Conservation (phyloP, 2,888 invertebrate genomes). For the Morpho helenor region DNA sequence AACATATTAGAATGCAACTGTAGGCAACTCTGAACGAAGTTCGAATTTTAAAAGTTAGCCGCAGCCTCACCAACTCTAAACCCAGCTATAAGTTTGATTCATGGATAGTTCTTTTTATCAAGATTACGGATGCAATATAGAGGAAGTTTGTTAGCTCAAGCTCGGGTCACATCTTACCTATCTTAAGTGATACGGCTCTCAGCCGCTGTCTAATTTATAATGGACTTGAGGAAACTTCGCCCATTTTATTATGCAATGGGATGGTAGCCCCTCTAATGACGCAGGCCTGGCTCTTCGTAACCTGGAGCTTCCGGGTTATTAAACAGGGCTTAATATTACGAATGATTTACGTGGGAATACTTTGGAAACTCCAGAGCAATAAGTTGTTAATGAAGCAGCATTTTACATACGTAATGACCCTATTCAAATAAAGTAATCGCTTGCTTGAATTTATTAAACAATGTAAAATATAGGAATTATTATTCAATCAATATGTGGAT, state of each 20-base stretch:
- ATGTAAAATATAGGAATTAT: no score
- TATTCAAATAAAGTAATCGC: no score
- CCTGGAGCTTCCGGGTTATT: constrained; percentile 65
- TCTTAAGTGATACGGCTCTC: constrained; percentile 77
- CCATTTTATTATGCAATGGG: constrained; percentile 79
- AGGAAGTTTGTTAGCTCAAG: constrained; percentile 66
- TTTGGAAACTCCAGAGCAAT: constrained; percentile 29
- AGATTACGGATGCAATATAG: constrained; percentile 68
- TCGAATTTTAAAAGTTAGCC: constrained; percentile 45
- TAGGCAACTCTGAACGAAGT: constrained; percentile 11
- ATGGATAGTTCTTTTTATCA: constrained; percentile 75
- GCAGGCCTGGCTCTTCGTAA: constrained; percentile 67
- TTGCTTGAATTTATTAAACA: no score
- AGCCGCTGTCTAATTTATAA: constrained; percentile 78
- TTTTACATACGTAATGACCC: no score
- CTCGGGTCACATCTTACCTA: constrained; percentile 77
- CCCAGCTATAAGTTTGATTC: constrained; percentile 69
- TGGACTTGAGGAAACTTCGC: constrained; percentile 77
- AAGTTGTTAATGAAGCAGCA: constrained; percentile 10
- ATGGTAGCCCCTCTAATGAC: constrained; percentile 76
- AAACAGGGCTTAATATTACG: constrained; percentile 61
- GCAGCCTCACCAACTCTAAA: constrained; percentile 43
- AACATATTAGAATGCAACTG: constrained; percentile 9
- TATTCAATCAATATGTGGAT: no score
- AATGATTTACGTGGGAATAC: constrained; percentile 50